Evolutionary conservation across 2,797 vertebrate species (phyloP).

Genomic region (Notolabrus celidotus): DNA sequence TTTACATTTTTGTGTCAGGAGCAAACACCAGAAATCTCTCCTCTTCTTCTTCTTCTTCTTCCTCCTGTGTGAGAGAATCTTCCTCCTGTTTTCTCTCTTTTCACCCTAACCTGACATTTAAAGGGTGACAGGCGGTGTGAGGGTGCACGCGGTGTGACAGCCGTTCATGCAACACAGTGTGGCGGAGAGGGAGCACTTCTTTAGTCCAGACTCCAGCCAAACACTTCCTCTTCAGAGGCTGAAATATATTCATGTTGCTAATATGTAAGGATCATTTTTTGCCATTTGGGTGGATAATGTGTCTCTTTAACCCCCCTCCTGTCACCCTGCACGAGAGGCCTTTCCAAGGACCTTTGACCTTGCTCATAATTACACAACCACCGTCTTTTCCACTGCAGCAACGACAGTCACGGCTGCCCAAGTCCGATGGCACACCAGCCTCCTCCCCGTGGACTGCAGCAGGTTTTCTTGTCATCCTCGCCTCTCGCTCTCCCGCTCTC

Average conservation of each 20-base stretch:
- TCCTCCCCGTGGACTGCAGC: constrained; percentile 85
- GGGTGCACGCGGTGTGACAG: constrained; percentile 64
- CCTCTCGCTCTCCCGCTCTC: constrained; percentile 67
- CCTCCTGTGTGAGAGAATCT: constrained; percentile 36
- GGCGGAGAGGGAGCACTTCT: constrained; percentile 47
- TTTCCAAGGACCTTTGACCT: constrained; percentile 81
- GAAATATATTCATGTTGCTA: constrained; percentile 43
- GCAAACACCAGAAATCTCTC: constrained; percentile 34
- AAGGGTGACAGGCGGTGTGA: constrained; percentile 69
- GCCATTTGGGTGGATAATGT: constrained; percentile 50
- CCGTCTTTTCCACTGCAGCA: constrained; percentile 78
- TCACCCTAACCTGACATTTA: constrained; percentile 74
- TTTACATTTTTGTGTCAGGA: constrained; percentile 60
- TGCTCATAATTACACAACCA: constrained; percentile 76
- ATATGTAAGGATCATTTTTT: constrained; percentile 49
- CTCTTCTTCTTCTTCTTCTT: too few species aligned
- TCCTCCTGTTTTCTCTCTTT: constrained; percentile 31
- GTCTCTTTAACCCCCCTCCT: constrained; percentile 64
- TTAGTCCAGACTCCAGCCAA: constrained; percentile 41
- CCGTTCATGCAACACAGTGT: constrained; percentile 63
- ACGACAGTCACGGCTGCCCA: constrained; percentile 78
- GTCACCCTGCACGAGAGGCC: constrained; percentile 63
- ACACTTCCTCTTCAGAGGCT: constrained; percentile 40
- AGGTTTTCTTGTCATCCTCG: constrained; percentile 84
- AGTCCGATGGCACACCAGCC: constrained; percentile 81